A percentile compares a stretch with the other conserved stretches of the same genome.
Evolutionary conservation across 2,797 vertebrate genomes (phyloP).

Genomic region (Acropternis orthonyx): DNA sequence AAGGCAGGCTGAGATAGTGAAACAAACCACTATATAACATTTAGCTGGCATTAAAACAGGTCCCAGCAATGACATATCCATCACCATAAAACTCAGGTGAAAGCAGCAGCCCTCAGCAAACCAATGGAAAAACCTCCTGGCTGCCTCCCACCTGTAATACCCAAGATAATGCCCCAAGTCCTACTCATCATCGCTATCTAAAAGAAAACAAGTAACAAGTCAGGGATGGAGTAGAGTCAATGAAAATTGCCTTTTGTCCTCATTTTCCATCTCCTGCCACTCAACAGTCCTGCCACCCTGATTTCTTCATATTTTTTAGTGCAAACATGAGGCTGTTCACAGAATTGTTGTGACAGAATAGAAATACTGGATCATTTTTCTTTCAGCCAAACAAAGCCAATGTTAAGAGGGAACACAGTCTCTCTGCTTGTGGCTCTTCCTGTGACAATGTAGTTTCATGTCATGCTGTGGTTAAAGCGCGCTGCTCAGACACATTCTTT

Average conservation of each 20-base stretch:
- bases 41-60: not conserved
- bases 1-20: slow-evolving; percentile 6
- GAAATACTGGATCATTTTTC: not conserved
- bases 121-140: not conserved
- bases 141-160: not conserved
- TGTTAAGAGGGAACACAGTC: fast-evolving
- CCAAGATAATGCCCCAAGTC: not conserved
- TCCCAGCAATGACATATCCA: not conserved
- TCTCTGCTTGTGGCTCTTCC: not conserved
- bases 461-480: fast-evolving
- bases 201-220: not conserved
- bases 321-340: not conserved
- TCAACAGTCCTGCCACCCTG: not conserved
- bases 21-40: not conserved
- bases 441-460: not conserved
- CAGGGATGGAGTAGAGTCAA: not conserved
- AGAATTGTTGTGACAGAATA: not conserved
- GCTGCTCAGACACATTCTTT: not conserved
- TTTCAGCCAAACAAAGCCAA: not conserved
- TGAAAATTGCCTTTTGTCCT: not conserved
- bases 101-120: not conserved
- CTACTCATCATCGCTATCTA: not conserved
- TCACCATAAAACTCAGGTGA: not conserved
- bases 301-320: not conserved
- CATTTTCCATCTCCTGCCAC: not conserved